Conservation (phyloP, 2,888 invertebrate species). For the Papilio elwesi region DNA sequence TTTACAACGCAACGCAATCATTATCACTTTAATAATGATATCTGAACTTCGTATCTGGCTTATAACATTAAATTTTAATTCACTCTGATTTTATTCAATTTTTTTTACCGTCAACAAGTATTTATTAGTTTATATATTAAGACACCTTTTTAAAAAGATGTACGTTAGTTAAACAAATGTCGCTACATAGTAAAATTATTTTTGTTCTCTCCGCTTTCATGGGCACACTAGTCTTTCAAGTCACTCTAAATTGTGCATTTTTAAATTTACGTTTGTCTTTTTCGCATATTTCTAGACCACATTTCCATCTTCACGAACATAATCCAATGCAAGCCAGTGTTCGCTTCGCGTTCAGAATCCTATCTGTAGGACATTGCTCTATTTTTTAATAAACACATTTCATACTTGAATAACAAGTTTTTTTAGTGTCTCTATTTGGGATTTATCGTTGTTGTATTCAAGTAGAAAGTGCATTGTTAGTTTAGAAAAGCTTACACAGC, state of each 20-base stretch:
- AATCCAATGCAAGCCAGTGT: slow-evolving; percentile 38
- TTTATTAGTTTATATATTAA: no score
- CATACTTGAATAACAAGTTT: slow-evolving; percentile 29
- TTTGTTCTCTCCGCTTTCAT: not conserved
- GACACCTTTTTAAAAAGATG: no score
- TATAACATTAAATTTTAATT: no score
- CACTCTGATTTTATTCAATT: no score
- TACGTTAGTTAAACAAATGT: no score
- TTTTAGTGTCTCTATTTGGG: slow-evolving; percentile 16
- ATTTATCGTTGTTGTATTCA: slow-evolving; percentile 1
- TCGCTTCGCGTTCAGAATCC: slow-evolving; percentile 28
- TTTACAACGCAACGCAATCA: no score
- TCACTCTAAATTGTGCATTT: not conserved
- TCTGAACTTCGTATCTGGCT: no score
- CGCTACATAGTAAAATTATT: no score
- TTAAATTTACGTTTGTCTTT: slow-evolving; percentile 6
- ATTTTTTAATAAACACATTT: slow-evolving; percentile 24
- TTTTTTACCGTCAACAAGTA: no score
- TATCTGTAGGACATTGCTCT: slow-evolving; percentile 36
- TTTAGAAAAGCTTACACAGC: not conserved
- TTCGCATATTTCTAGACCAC: slow-evolving; percentile 14
- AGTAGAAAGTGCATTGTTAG: not conserved
- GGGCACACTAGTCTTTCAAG: not conserved
- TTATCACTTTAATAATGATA: no score
- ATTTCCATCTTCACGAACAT: slow-evolving; percentile 30